A percentile compares a stretch with the other conserved stretches of the same genome.
Evolutionary conservation across 2,888 invertebrate species (phyloP).

Genomic region (Ophion ventricosus): DNA sequence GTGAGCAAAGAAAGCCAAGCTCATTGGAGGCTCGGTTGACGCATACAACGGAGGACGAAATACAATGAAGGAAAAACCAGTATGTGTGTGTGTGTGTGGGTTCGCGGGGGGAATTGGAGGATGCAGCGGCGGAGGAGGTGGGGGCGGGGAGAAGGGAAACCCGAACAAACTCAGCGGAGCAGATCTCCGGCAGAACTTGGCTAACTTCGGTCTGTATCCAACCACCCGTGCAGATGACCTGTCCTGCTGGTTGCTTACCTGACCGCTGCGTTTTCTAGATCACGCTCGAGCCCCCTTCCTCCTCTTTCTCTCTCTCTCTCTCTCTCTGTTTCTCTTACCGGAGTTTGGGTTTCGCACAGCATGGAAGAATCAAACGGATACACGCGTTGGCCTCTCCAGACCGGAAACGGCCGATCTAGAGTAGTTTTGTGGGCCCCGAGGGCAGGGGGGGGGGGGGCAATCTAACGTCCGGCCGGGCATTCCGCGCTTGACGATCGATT

Average conservation of each 20-base stretch:
- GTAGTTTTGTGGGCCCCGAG: conserved; percentile 53
- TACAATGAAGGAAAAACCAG: conserved; percentile 37
- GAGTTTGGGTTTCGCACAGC: conserved; percentile 20
- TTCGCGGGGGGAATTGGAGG: conserved; percentile 1
- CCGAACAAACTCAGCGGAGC: conserved; percentile 76
- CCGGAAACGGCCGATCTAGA: conserved; percentile 64
- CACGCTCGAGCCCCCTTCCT: conserved; percentile 40
- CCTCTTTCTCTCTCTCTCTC: conserved; percentile 28
- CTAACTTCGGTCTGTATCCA: conserved; percentile 75
- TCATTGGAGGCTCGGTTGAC: not conserved
- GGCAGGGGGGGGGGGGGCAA: conserved; percentile 53
- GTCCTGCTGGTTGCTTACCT: conserved; percentile 72
- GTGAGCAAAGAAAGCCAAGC: not conserved
- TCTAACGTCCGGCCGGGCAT: conserved; percentile 57
- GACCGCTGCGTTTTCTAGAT: conserved; percentile 69
- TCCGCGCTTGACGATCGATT: conserved; percentile 59
- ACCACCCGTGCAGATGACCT: conserved; percentile 76
- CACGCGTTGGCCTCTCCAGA: conserved; percentile 42
- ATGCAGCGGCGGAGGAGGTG: conserved; percentile 63
- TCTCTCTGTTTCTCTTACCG: conserved; percentile 8
- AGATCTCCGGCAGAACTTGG: conserved; percentile 78
- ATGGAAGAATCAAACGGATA: conserved; percentile 63
- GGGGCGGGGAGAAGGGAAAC: conserved; percentile 63
- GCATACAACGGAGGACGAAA: not conserved
- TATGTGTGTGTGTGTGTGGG: conserved; percentile 11